Conservation (phyloP, 2,113 vertebrate genomes). For the Siniperca chuatsi region DNA sequence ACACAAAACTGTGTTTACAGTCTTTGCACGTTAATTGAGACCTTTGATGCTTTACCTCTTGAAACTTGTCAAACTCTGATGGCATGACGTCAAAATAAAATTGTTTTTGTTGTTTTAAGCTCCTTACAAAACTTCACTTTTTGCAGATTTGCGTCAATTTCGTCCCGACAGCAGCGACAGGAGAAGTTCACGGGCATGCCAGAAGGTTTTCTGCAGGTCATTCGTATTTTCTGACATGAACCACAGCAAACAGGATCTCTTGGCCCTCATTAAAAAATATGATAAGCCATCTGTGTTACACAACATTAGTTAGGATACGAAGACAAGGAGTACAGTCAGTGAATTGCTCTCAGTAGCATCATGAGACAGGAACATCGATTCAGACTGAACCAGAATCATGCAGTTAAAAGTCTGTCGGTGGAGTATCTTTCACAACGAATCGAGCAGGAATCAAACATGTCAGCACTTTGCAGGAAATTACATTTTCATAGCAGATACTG, state of each 20-base stretch:
- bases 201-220: slow-evolving; percentile 8
- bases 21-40: background rate
- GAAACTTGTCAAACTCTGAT: background rate
- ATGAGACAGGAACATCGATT: slow-evolving; percentile 9
- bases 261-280: background rate
- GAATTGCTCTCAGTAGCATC: slow-evolving; percentile 39
- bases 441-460: slow-evolving; percentile 13
- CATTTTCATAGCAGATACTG: slow-evolving; percentile 17
- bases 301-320: slow-evolving; percentile 27
- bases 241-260: slow-evolving; percentile 2
- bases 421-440: background rate
- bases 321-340: slow-evolving; percentile 34
- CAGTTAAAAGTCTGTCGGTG: background rate
- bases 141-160: background rate
- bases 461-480: slow-evolving; percentile 9
- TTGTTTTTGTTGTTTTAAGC: background rate
- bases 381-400: slow-evolving; percentile 47
- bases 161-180: slow-evolving; percentile 4
- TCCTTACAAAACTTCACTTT: background rate
- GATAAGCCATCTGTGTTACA: slow-evolving; percentile 23
- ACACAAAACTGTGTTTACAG: background rate
- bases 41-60: background rate
- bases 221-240: slow-evolving; percentile 2
- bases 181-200: background rate
- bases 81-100: background rate